Conservation (phyloP, 2,888 invertebrate species). For the Baronia brevicornis region DNA sequence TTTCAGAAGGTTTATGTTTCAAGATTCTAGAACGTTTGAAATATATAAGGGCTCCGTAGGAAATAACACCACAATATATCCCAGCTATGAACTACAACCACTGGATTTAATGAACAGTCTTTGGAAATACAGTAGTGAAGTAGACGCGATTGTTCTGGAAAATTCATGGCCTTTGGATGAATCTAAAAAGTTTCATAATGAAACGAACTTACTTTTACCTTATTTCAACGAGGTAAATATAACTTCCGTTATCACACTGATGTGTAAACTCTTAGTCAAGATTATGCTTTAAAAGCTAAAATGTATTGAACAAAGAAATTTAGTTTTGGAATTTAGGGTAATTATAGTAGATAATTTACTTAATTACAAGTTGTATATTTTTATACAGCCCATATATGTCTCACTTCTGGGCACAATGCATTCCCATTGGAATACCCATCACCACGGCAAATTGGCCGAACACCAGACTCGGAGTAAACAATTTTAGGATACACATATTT, state of each 20-base stretch:
- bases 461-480: too few relatives aligned
- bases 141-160: constrained; percentile 66
- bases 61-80: constrained; percentile 39
- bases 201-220: constrained; percentile 46
- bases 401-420: too few relatives aligned
- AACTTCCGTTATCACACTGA: too few relatives aligned
- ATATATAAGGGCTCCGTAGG: constrained; percentile 38
- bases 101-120: constrained; percentile 35
- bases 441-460: too few relatives aligned
- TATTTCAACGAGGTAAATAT: constrained; percentile 72
- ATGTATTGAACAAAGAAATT: too few relatives aligned
- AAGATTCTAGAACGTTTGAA: constrained; percentile 23
- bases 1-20: constrained; percentile 27
- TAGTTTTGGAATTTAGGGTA: too few relatives aligned
- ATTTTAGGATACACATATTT: too few relatives aligned
- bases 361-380: background rate
- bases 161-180: constrained; percentile 75
- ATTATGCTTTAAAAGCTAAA: too few relatives aligned
- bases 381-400: too few relatives aligned
- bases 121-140: constrained; percentile 34
- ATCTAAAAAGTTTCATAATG: constrained; percentile 41
- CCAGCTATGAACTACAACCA: constrained; percentile 34
- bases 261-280: too few relatives aligned
- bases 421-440: too few relatives aligned
- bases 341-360: too few relatives aligned